These are phyloP conservation scores for Leptosomus discolor DNA, from an alignment of 2,113 vertebrate genomes.

Conservation along the genomic window DNA sequence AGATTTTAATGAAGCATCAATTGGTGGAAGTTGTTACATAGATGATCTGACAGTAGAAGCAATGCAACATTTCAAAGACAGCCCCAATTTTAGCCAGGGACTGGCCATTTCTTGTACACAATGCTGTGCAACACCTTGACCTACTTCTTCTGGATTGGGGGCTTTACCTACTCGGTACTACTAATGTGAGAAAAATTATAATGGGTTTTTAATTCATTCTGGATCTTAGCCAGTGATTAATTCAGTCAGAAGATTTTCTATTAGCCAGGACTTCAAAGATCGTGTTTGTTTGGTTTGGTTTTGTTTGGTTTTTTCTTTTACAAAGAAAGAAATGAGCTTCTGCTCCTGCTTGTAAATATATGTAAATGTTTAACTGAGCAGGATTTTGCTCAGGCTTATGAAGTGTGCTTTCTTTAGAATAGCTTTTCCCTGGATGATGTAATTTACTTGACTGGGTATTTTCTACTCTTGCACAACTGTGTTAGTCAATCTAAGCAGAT, in stretches of 20 bases:
- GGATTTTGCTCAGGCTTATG: constrained; percentile 36
- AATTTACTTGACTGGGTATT: constrained; percentile 68
- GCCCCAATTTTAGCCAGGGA: background rate
- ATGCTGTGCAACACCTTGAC: background rate
- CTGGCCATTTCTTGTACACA: background rate
- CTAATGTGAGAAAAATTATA: background rate
- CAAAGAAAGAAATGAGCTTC: background rate
- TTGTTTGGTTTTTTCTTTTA: background rate
- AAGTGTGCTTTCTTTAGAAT: constrained; percentile 64
- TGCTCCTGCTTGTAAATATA: constrained; percentile 14
- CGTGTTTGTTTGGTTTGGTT: rapidly evolving
- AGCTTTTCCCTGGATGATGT: constrained; percentile 72
- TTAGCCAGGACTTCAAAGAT: background rate
- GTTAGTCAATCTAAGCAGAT: constrained; percentile 59
- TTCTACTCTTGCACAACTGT: constrained; percentile 58
- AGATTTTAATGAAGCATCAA: background rate
- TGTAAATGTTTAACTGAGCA: background rate
- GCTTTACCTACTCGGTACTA: background rate
- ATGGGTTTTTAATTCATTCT: background rate
- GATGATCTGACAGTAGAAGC: background rate
- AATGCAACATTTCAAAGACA: background rate
- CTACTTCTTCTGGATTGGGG: background rate
- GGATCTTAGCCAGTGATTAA: background rate
- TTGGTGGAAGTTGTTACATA: background rate
- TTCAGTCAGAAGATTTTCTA: background rate